Base-by-base conservation (phyloP, 1,140 invertebrate species). In the Drosophila azteca region DNA sequence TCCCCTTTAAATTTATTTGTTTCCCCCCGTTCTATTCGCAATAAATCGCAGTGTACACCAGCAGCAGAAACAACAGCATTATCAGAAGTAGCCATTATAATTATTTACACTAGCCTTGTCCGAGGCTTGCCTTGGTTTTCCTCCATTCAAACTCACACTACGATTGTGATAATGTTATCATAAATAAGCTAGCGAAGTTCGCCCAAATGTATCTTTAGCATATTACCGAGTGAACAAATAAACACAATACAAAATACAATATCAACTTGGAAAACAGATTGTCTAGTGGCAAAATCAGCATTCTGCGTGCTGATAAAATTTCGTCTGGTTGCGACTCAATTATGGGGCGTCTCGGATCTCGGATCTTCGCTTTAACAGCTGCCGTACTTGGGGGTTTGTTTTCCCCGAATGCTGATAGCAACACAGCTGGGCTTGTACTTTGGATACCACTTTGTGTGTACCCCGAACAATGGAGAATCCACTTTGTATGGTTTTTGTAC, bases 111-210 rank as follows among this genome's bases (percentile, higher is more conserved):
- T 9, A 6, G 20, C 43, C 44, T 31, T 20, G 22, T 57, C 48
- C 41, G 15, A 44, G 31, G 41, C 57, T 74, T 62, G 75, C 71
- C 53, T 76, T 79, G 80, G 84, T 77, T 84, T 79, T 79, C 52
- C 64, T 54, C 50, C 53, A 61, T 24, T 46, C 70, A 70, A 44
- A 59, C 31, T 43, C 53, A 60, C 62, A 53, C 54, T 54, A 79
- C 52, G 46, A 67, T 88, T 88, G 83, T 87, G 83, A 87, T 87
- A 87, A 72, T 49, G 84, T 79, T 83, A 77, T 77, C 65, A 77
- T 77, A 52, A 60, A 61, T 87, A 85, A 80, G 81, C 80, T 70
- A 88, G 79, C 82, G 54, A 62, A 74, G 63, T 76, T 82, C 73
- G 51, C 73, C 66, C 73, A 82, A 87, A 71, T 82, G 63, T 85